phyloP scores from a whole-genome alignment of 2,113 vertebrate genomes.

The Malurus cyaneus region DNA sequence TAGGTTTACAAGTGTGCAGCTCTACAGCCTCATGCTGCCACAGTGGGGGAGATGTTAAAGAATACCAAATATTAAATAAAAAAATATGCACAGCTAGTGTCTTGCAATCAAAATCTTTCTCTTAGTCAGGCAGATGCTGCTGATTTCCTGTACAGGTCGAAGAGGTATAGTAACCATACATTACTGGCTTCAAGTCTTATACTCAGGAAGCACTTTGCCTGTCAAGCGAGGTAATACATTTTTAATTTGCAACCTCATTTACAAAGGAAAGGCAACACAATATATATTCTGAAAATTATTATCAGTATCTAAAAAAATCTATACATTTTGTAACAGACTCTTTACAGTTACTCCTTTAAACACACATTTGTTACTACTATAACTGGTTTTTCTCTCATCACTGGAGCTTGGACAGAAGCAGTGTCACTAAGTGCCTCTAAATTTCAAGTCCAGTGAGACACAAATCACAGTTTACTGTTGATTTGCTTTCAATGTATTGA shows the following conservation, averaged over 20 bases:
- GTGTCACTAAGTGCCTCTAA: neutral
- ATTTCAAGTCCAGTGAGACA: neutral
- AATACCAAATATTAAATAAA: neutral
- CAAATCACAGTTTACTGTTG: neutral
- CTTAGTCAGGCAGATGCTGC: neutral
- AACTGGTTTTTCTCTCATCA: neutral
- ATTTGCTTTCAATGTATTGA: neutral
- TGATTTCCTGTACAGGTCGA: neutral
- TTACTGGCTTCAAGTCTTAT: neutral
- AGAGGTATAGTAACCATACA: neutral
- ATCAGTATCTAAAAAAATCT: neutral
- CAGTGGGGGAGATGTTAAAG: neutral
- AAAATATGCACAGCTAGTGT: neutral
- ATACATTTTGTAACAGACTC: neutral
- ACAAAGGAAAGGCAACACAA: neutral
- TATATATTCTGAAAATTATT: neutral
- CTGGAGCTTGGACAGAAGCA: neutral
- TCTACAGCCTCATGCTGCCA: neutral
- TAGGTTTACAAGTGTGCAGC: neutral
- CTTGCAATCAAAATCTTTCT: neutral
- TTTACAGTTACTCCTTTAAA: neutral
- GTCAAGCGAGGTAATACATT: neutral
- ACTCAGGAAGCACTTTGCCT: constrained; percentile 7
- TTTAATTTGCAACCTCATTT: constrained; percentile 18
- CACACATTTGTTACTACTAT: neutral